These are phyloP conservation scores for Brenthis daphne DNA, from an alignment of 2,888 invertebrate genomes.

Conservation along the genomic window DNA sequence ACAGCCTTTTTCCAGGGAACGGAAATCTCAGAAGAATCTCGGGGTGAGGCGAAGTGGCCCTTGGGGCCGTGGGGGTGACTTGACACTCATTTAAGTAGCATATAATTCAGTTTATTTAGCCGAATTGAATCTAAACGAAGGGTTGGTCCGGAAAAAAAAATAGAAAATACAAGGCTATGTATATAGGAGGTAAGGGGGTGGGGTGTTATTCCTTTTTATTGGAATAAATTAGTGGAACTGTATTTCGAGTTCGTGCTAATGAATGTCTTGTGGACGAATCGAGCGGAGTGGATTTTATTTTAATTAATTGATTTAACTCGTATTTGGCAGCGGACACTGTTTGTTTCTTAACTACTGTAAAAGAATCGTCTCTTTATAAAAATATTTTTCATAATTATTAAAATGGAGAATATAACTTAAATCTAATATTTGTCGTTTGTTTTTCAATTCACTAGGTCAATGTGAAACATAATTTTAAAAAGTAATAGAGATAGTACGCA, in stretches of 20 bases:
- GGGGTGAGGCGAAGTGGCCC: conserved; percentile 68
- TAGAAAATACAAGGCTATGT: conserved; percentile 40
- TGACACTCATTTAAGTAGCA: conserved; percentile 87
- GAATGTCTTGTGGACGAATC: conserved; percentile 67
- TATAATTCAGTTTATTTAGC: conserved; percentile 86
- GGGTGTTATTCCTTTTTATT: conserved; percentile 65
- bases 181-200: conserved; percentile 28
- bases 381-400: neutral
- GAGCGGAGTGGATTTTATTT: conserved; percentile 58
- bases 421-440: too few relatives aligned
- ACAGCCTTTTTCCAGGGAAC: conserved; percentile 37
- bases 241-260: conserved; percentile 64
- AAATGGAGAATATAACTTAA: neutral
- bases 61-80: conserved; percentile 54
- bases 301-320: conserved; percentile 59
- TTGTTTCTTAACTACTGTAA: conserved; percentile 19
- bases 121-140: conserved; percentile 70
- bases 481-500: too few relatives aligned
- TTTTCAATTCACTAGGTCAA: too few relatives aligned
- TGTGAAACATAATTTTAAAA: too few relatives aligned
- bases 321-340: conserved; percentile 35
- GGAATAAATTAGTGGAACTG: conserved; percentile 76
- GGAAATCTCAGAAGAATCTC: conserved; percentile 68
- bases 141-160: conserved; percentile 54
- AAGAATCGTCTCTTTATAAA: neutral